Evolutionary conservation across 1,140 invertebrate species (phyloP).

Genomic region (Trypoxylus dichotomus): DNA sequence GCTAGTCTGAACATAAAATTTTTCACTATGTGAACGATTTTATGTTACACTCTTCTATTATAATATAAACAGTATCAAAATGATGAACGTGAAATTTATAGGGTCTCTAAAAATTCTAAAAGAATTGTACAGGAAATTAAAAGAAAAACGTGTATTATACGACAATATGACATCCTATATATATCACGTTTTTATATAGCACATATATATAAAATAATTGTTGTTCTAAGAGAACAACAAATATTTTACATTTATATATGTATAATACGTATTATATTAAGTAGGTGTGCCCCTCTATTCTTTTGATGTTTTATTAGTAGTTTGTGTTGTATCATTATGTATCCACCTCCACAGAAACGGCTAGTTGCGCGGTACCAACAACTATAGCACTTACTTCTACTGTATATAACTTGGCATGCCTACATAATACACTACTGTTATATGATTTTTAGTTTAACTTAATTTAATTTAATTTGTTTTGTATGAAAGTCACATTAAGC

Average conservation of each 20-base stretch:
- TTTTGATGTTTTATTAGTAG: constrained; percentile 16
- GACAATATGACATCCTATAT: neutral
- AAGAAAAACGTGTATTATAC: no score
- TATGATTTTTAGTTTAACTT: constrained; percentile 39
- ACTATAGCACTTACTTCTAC: neutral
- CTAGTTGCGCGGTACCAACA: neutral
- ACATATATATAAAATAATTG: constrained; percentile 23
- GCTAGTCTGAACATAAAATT: constrained; percentile 34
- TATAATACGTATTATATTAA: constrained; percentile 42
- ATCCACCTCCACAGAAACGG: neutral
- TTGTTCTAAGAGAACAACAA: constrained; percentile 26
- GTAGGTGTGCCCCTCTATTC: constrained; percentile 47
- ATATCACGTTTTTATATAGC: neutral
- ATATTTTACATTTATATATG: constrained; percentile 22
- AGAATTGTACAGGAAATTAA: neutral
- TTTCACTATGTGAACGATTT: neutral
- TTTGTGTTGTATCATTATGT: constrained; percentile 31
- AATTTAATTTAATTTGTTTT: constrained; percentile 34
- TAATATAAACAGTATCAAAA: neutral
- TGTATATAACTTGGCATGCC: constrained; percentile 43
- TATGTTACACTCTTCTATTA: neutral
- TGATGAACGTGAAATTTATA: neutral
- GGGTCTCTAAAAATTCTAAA: neutral
- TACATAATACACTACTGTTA: constrained; percentile 42
- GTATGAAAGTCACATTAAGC: constrained; percentile 18